These are phyloP conservation scores for Luehdorfia chinensis DNA, from an alignment of 1,140 invertebrate species.

Conservation along the genomic window DNA sequence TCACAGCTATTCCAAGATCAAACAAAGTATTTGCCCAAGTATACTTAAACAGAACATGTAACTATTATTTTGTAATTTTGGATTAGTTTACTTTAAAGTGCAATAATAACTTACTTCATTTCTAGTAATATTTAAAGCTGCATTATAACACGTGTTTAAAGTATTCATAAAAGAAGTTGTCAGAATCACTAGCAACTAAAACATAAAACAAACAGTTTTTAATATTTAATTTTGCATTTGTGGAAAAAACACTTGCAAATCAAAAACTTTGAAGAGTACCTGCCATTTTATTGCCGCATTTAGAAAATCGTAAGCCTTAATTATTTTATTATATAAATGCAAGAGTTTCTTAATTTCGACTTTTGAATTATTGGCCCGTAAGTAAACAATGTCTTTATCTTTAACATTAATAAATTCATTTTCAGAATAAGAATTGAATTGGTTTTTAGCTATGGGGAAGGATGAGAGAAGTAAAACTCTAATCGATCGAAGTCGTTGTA, in stretches of 20 bases:
- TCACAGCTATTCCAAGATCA: slow-evolving; percentile 17
- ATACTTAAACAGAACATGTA: slow-evolving; percentile 25
- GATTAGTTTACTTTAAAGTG: background rate
- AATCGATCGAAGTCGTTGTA: slow-evolving; percentile 4
- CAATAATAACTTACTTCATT: slow-evolving; percentile 30
- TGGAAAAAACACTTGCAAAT: background rate
- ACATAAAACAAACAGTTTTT: slow-evolving; percentile 14
- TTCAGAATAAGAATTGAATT: background rate
- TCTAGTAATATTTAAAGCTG: slow-evolving; percentile 31
- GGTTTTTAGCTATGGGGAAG: background rate
- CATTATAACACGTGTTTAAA: slow-evolving; percentile 26
- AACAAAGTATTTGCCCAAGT: slow-evolving; percentile 12
- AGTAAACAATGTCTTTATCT: background rate
- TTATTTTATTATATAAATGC: slow-evolving; percentile 47
- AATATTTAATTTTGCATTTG: background rate
- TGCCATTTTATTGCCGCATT: slow-evolving; percentile 58
- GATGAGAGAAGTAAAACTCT: slow-evolving; percentile 8
- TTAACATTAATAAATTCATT: background rate
- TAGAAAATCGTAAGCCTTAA: slow-evolving; percentile 45
- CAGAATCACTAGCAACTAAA: slow-evolving; percentile 43
- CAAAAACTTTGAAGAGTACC: slow-evolving; percentile 28
- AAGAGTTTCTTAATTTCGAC: slow-evolving; percentile 45
- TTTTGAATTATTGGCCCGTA: slow-evolving; percentile 14
- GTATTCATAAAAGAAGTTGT: slow-evolving; percentile 32
- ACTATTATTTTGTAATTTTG: background rate